Evolutionary conservation across 2,797 vertebrate genomes (phyloP).

Genomic region (Thaleichthys pacificus): DNA sequence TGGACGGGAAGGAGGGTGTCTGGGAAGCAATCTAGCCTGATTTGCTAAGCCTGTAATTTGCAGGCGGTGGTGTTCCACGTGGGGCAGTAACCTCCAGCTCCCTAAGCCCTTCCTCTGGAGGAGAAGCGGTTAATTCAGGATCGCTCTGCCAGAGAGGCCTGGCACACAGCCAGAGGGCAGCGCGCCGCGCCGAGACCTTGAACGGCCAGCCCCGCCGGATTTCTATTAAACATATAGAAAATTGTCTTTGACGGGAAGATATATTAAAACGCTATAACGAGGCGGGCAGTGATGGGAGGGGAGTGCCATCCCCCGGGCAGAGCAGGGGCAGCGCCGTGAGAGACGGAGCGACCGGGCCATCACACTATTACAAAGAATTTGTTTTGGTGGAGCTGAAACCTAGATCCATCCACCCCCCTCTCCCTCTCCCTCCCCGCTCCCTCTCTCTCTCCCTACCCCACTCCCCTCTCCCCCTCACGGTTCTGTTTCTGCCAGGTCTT

Average conservation of each 20-base stretch:
- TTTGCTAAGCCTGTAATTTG: conserved; percentile 79
- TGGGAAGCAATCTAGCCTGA: conserved; percentile 75
- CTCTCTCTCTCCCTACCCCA: background rate
- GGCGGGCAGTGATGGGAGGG: conserved; percentile 61
- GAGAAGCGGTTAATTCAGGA: conserved; percentile 77
- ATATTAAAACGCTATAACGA: conserved; percentile 77
- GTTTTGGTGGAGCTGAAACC: conserved; percentile 66
- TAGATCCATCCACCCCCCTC: conserved; percentile 54
- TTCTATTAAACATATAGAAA: conserved; percentile 79
- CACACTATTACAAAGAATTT: conserved; percentile 59
- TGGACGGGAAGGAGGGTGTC: conserved; percentile 24
- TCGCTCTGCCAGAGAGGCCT: conserved; percentile 78
- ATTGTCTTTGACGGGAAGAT: conserved; percentile 75
- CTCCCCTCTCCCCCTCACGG: conserved; percentile 37
- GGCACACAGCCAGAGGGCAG: conserved; percentile 78
- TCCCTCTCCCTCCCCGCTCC: conserved; percentile 24
- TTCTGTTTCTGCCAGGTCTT: conserved; percentile 68
- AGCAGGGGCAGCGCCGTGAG: background rate
- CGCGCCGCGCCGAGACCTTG: conserved; percentile 74
- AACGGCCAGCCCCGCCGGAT: conserved; percentile 74
- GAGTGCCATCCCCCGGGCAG: background rate
- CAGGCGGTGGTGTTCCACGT: conserved; percentile 62
- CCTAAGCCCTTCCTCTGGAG: conserved; percentile 68
- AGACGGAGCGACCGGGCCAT: background rate
- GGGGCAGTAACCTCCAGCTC: conserved; percentile 21